These are phyloP conservation scores for Telmatochromis sp. DNA, from an alignment of 2,113 vertebrate genomes.

Conservation along the genomic window DNA sequence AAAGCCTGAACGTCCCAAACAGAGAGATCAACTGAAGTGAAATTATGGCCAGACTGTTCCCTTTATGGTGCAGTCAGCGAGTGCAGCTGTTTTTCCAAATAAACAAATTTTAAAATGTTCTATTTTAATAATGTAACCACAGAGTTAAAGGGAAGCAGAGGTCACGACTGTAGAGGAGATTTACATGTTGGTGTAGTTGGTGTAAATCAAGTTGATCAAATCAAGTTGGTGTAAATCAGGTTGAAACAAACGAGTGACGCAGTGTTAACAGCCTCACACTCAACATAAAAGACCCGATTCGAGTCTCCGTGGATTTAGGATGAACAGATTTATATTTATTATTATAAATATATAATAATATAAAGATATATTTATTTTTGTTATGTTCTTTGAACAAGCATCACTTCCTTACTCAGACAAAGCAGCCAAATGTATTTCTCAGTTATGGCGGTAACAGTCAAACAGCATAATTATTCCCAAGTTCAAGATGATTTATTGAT, in stretches of 20 bases:
- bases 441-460: neutral
- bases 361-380: neutral
- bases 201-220: neutral
- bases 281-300: neutral
- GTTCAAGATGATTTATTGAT: neutral
- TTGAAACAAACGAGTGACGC: neutral
- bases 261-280: neutral
- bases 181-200: neutral
- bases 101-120: neutral
- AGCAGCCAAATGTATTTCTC: neutral
- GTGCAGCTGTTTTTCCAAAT: accelerated
- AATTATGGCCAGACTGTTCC: neutral
- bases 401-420: neutral
- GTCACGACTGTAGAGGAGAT: accelerated
- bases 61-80: accelerated
- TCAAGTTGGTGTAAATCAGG: neutral
- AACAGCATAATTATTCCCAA: neutral
- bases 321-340: neutral
- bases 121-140: neutral
- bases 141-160: neutral
- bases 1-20: neutral
- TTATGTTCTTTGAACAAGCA: neutral
- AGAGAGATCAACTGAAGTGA: neutral
- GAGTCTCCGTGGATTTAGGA: neutral
- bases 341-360: no score